A percentile compares a stretch with the other conserved stretches of the same genome.
These are phyloP conservation scores for Chionis minor DNA, from an alignment of 2,113 vertebrate species.

Conservation along the genomic window DNA sequence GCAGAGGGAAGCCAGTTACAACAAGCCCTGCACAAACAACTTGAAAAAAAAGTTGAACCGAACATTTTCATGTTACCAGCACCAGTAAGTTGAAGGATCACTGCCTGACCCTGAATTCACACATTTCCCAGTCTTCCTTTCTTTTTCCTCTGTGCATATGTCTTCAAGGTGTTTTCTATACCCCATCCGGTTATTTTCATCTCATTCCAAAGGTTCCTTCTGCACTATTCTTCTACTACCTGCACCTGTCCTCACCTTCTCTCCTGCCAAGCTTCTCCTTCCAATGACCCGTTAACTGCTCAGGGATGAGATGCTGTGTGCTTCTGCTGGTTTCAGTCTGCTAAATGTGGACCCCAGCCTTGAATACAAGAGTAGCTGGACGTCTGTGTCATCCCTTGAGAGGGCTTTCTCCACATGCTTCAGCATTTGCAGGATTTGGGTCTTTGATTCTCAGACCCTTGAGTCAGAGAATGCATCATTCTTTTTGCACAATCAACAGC, in stretches of 20 bases:
- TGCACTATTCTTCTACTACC: neutral
- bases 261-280: neutral
- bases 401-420: neutral
- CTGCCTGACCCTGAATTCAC: neutral
- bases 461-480: constrained; percentile 35
- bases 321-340: neutral
- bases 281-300: neutral
- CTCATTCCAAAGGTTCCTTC: neutral
- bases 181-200: neutral
- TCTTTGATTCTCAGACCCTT: constrained; percentile 15
- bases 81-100: neutral
- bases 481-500: neutral
- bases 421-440: neutral
- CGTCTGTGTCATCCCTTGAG: neutral
- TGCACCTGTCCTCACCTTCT: neutral
- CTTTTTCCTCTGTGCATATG: neutral
- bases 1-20: neutral
- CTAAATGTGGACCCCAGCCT: neutral
- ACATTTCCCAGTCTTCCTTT: neutral
- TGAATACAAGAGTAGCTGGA: neutral
- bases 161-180: neutral
- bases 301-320: neutral
- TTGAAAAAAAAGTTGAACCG: neutral
- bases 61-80: neutral
- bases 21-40: neutral